A percentile compares a stretch with the other conserved stretches of the same genome.
These are phyloP conservation scores for Spodoptera exigua DNA, from an alignment of 2,888 invertebrate species.

Conservation along the genomic window DNA sequence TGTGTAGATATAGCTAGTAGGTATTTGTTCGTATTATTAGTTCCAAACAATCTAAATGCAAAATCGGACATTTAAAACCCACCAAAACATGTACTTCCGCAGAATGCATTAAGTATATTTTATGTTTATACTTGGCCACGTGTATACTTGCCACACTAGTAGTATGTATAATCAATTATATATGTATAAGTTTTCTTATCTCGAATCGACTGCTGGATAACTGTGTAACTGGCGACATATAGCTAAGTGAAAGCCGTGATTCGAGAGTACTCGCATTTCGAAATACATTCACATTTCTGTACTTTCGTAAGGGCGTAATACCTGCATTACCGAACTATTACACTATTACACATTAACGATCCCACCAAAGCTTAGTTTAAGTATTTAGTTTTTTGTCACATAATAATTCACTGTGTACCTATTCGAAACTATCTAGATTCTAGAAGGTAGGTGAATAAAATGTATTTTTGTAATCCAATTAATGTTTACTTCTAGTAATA, in stretches of 20 bases:
- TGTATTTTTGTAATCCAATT: constrained; percentile 68
- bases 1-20: constrained; percentile 67
- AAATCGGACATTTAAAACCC: constrained; percentile 75
- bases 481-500: constrained; percentile 29
- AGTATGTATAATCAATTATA: constrained; percentile 40
- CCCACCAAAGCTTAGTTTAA: constrained; percentile 89
- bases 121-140: constrained; percentile 38
- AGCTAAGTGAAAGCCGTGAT: constrained; percentile 40
- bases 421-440: constrained; percentile 64
- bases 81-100: constrained; percentile 65
- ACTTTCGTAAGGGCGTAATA: constrained; percentile 54
- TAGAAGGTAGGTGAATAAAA: constrained; percentile 64
- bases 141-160: constrained; percentile 60
- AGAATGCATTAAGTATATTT: constrained; percentile 49
- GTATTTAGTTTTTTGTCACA: constrained; percentile 79
- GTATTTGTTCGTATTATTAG: constrained; percentile 69
- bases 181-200: constrained; percentile 37
- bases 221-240: constrained; percentile 23
- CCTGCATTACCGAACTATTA: constrained; percentile 78
- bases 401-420: constrained; percentile 62
- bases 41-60: constrained; percentile 67
- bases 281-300: constrained; percentile 51
- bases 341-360: constrained; percentile 78
- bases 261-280: constrained; percentile 52
- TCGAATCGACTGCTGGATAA: constrained; percentile 33